phyloP scores from a whole-genome alignment of 2,797 vertebrate species.

The Mus spretus region DNA sequence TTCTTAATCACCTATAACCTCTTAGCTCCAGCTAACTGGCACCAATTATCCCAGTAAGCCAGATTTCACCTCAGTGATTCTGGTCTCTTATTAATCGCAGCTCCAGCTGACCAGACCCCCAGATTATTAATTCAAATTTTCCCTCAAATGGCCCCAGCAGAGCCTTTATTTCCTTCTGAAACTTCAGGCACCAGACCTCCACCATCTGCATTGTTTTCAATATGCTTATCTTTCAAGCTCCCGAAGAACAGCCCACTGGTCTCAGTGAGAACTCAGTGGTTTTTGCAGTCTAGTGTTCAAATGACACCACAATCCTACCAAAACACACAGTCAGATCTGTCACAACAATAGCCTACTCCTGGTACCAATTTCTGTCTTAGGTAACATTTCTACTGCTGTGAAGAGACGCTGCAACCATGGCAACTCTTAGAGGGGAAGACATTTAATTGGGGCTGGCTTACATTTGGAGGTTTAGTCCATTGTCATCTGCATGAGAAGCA shows the following conservation, averaged over 20 bases:
- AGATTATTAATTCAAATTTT: not conserved
- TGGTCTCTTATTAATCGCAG: not conserved
- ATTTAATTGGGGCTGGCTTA: not conserved
- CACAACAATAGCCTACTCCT: not conserved
- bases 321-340: not conserved
- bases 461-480: not conserved
- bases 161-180: not conserved
- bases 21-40: not conserved
- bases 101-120: not conserved
- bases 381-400: not conserved
- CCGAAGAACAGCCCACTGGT: not conserved
- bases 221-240: not conserved
- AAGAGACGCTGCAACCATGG: not conserved
- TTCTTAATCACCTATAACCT: not conserved
- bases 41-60: not conserved
- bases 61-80: not conserved
- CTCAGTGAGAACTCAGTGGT: not conserved
- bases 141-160: not conserved
- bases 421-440: not conserved
- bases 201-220: not conserved
- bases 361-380: not conserved
- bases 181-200: not conserved
- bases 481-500: not conserved
- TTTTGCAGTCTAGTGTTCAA: not conserved
- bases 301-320: not conserved